Evolutionary conservation across 2,113 vertebrate species (phyloP), one percentile per base, ranked within the genome.

Genomic region (Beaufortia kweichowensis): DNA sequence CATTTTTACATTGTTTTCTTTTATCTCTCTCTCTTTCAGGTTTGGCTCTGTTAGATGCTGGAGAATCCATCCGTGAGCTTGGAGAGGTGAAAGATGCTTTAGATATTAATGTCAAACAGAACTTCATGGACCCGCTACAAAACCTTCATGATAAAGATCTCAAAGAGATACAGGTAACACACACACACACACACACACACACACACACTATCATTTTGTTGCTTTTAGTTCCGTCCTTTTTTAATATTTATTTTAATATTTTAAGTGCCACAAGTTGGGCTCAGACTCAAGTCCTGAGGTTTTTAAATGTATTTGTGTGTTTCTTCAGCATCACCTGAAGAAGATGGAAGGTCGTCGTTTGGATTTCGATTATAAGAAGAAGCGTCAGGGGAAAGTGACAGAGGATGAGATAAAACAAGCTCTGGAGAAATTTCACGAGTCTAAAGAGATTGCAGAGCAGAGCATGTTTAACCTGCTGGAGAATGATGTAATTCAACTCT

Each of bases 381-480:
- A 74, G 70, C 70, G 70, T 46, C 70, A 74, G 26, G 70, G 70
- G 10, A 61, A 61, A 31, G 93, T 97, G 56, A 94, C 94, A 77
- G 96, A 98, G 29, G 96, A 98, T 0, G 96, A 98, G 60, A 91
- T 98, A 82, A 95, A 94, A 59, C 96, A 96, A 77, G 96, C 96
- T 33, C 90, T 98, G 83, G 96, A 98, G 87, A 98, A 98, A 75
- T 98, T 98, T 21, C 95, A 98, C 64, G 96, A 98, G 83, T 96
- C 95, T 82, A 98, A 98, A 90, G 96, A 98, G 88, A 92, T 98
- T 59, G 96, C 96, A 0, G 96, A 98, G 86, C 96, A 94, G 76
- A 98, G 96, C 95, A 98, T 98, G 96, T 98, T 98, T 78, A 98
- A 98, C 86, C 94, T 98, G 78, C 86, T 98, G 86, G 96, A 98